phyloP scores from a whole-genome alignment of 2,888 invertebrate genomes.

The Drosophila nr. fundita region DNA sequence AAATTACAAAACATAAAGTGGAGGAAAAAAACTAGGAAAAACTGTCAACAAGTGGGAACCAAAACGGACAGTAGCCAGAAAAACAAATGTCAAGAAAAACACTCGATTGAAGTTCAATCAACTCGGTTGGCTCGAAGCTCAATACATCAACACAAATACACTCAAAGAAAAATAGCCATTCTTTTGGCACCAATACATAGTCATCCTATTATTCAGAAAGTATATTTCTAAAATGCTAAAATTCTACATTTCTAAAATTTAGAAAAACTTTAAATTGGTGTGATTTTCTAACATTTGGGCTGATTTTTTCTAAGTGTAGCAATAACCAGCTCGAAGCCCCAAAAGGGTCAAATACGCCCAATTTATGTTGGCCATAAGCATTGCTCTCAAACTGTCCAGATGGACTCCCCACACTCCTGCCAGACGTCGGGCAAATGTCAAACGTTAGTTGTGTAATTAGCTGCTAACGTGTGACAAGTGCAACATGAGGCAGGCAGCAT shows the following conservation, averaged over 20 bases:
- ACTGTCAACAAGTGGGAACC: conserved; percentile 71
- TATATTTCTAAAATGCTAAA: background rate
- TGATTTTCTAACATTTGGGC: background rate
- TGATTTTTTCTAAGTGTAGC: background rate
- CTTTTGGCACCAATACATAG: background rate
- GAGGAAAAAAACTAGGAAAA: conserved; percentile 23
- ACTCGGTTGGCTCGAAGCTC: conserved; percentile 23
- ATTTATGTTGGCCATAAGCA: conserved; percentile 31
- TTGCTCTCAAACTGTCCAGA: conserved; percentile 57
- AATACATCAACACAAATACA: background rate
- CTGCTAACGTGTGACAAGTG: conserved; percentile 54
- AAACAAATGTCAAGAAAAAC: conserved; percentile 40
- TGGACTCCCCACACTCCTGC: conserved; percentile 31
- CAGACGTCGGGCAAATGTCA: conserved; percentile 66
- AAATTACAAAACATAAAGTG: conserved; percentile 68
- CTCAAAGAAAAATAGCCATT: background rate
- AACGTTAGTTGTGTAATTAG: conserved; percentile 77
- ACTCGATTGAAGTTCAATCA: conserved; percentile 59
- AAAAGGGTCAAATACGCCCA: conserved; percentile 19
- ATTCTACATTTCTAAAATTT: background rate
- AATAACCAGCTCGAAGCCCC: background rate
- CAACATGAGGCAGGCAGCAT: conserved; percentile 13
- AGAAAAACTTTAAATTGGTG: background rate
- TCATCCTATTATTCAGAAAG: background rate
- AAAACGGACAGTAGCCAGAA: conserved; percentile 46